A percentile compares a stretch with the other conserved stretches of the same genome.
These are phyloP conservation scores for Pseudoatta argentina DNA, from an alignment of 1,140 invertebrate genomes.

Conservation along the genomic window DNA sequence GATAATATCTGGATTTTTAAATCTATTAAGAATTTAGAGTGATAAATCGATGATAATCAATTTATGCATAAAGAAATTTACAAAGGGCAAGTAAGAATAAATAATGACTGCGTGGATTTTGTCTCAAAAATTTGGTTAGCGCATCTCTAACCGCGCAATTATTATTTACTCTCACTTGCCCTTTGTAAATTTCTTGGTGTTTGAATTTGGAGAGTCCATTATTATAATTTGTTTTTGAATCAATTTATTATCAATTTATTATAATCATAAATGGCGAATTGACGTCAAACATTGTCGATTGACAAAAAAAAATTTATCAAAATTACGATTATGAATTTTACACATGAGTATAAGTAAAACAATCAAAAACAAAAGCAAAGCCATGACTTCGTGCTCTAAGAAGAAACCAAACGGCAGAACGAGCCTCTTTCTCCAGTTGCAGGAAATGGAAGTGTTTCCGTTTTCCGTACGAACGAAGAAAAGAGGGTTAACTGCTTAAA, in stretches of 20 bases:
- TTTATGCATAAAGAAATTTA: no score
- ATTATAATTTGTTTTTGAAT: neutral
- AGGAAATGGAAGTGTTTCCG: slow-evolving; percentile 63
- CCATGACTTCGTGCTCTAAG: neutral
- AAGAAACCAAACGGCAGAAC: slow-evolving; percentile 25
- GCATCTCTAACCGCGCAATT: no score
- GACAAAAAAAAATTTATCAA: neutral
- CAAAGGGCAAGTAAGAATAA: no score
- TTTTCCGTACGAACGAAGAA: slow-evolving; percentile 49
- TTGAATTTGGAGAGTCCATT: no score
- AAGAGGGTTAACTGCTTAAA: slow-evolving; percentile 42
- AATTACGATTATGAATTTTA: slow-evolving; percentile 22
- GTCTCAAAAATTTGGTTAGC: no score
- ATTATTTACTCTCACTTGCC: no score
- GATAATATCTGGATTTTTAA: neutral
- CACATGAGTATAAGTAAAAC: neutral
- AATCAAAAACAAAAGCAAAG: slow-evolving; percentile 24
- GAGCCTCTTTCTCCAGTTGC: slow-evolving; percentile 40
- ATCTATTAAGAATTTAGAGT: neutral
- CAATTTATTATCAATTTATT: neutral
- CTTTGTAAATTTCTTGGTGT: no score
- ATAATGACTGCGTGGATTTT: no score
- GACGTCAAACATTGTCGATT: neutral
- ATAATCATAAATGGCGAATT: neutral
- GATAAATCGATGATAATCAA: neutral